Evolutionary conservation across 2,888 invertebrate species (phyloP), one percentile per base, ranked within the genome.

Genomic region (Allacma fusca): DNA sequence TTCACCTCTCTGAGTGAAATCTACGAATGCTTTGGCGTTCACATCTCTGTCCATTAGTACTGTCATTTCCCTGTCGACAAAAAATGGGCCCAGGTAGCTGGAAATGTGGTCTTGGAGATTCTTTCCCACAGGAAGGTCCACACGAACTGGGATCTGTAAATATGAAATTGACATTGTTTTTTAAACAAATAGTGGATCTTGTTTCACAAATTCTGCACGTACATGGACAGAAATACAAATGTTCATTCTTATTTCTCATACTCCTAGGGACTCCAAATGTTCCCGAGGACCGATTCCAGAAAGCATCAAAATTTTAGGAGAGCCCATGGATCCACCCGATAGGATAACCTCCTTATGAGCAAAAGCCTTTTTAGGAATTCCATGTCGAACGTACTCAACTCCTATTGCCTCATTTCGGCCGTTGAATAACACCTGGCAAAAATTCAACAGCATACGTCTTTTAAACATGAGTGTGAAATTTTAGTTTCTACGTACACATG

Each of bases 41-140:
- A 84, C 77, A 65, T 84, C 83, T 19, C 84, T 57, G 57, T 84
- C 84, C 28, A 83, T 78, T 34, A 81, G 72, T 78, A 84, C 79
- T 0, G 83, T 79, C 16, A 75, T 77, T n/a, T 78, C 79, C 28
- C 80, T 65, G 59, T 84, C 79, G 24, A 84, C 78, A 19, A 79
- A 29, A 76, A 83, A 84, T 0, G 84, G 84, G 19, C 84, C 84
- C 1, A 83, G 64, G 57, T 80, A 79, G 5, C 78, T 78, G 16
- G 78, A 76, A 7, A 81, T 71, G 59, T 81, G 78, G 71, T 79
- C 81, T 44, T 82, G 82, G 23, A 83, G 34, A 70, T 83, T 83
- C 69, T 81, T 74, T 24, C 83, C 83, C 7, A 83, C 83, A 13
- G 83, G 83, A 19, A 79, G 74, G 70, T 83, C 81, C 16, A 77